A percentile compares a stretch with the other conserved stretches of the same genome.
Conservation (phyloP, 2,888 invertebrate genomes). For the Macaria notata region DNA sequence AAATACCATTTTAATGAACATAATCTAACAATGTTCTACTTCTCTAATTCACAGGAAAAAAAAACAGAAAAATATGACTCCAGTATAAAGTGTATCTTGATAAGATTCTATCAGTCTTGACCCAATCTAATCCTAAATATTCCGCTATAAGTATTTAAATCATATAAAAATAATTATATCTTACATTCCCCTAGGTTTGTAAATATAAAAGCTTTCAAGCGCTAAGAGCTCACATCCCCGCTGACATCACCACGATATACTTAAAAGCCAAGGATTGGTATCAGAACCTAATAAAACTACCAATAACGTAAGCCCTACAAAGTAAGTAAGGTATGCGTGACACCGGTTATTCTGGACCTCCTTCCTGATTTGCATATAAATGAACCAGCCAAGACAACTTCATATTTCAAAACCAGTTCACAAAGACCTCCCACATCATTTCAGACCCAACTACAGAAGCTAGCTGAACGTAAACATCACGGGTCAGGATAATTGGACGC, state of each 20-base stretch:
- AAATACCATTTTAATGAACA: no score
- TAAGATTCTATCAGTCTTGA: no score
- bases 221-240: background rate
- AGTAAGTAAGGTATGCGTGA: slow-evolving; percentile 41
- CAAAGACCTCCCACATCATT: slow-evolving; percentile 40
- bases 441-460: slow-evolving; percentile 28
- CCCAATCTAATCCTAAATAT: no score
- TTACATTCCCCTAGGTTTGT: no score
- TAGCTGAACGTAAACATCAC: slow-evolving; percentile 39
- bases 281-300: slow-evolving; percentile 20
- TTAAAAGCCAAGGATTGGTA: slow-evolving; percentile 15
- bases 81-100: no score
- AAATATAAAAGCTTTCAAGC: no score
- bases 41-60: no score
- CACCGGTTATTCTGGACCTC: slow-evolving; percentile 69
- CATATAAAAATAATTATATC: no score
- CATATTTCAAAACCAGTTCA: slow-evolving; percentile 59
- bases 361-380: slow-evolving; percentile 77
- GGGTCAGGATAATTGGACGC: slow-evolving; percentile 48
- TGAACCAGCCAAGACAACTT: slow-evolving; percentile 76
- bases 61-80: no score
- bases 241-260: background rate
- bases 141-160: no score
- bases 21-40: no score
- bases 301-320: slow-evolving; percentile 30